Evolutionary conservation across 2,113 vertebrate genomes (phyloP).

Genomic region (Microtus montanus): DNA sequence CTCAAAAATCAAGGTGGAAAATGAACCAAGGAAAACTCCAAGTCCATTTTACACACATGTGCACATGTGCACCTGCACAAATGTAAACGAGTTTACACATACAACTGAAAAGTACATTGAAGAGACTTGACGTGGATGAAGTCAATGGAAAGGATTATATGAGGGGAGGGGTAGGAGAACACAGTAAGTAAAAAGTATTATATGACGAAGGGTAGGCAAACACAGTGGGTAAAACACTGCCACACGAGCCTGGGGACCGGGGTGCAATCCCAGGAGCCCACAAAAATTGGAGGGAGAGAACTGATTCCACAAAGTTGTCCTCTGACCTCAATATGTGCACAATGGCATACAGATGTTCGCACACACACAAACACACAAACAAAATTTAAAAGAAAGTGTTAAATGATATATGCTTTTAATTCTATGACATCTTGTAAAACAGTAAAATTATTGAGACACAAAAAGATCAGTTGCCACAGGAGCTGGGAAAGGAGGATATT

Average conservation of each 20-base stretch:
- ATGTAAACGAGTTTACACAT: neutral
- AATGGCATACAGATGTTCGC: too few species aligned
- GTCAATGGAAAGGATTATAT: neutral
- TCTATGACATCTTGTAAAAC: neutral
- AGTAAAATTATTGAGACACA: neutral
- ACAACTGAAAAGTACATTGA: neutral
- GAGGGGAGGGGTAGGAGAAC: neutral
- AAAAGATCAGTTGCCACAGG: neutral
- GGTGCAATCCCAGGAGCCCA: neutral
- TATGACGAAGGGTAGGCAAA: neutral
- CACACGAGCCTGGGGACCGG: neutral
- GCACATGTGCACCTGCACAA: neutral
- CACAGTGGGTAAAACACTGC: neutral
- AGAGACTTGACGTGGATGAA: neutral
- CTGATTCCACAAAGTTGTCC: neutral
- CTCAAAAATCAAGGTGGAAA: neutral
- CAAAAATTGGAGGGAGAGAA: neutral
- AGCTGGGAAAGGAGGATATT: neutral
- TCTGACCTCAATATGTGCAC: neutral
- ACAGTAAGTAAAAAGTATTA: neutral
- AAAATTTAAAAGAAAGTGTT: neutral
- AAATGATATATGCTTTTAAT: neutral
- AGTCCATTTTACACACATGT: neutral
- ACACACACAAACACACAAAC: neutral
- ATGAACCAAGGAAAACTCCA: neutral